Evolutionary conservation across 2,113 vertebrate species (phyloP), one percentile per base, ranked within the genome.

Genomic region (Tachysurus vachellii): DNA sequence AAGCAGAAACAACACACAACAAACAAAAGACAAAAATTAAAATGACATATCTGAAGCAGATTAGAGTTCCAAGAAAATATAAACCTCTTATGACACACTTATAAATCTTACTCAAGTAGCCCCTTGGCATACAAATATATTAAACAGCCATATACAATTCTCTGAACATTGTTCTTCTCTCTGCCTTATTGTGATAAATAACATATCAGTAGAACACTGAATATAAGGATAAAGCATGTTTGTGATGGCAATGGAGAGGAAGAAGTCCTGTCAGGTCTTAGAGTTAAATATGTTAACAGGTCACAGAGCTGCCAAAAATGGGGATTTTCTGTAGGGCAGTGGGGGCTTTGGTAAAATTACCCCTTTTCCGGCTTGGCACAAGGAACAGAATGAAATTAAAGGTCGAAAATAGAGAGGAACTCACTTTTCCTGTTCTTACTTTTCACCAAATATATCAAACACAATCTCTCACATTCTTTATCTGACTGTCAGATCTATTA

Each of bases 321-420:
- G 87, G 88, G 90, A 93, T 93, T 93, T 93, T 88, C 8, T 50
- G 21, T 76, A 76, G 23, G 73, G 23, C 10, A 76, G 4, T 53
- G 44, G 44, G 14, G 4, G 14, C 92, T 88, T 91, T 89, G 91
- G 93, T 94, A 94, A 95, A 91, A 93, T 89, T 93, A 95, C 90
- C 90, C 91, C 92, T 75, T 91, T 92, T 94, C 93, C 90, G 91
- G 92, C 91, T 94, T 92, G 92, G 85, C 87, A 70, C 86, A 89
- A 89, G 89, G 89, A 89, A 88, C 89, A 86, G 88, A 92, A 89
- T 90, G 92, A 92, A 91, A 91, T n/a, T 85, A 89, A 88, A 91
- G 79, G 47, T 31, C 47, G 17, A 64, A 82, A 85, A 71, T 53
- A 59, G 91, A 50, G 11, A 76, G 23, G 23, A 50, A 50, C 12